These are phyloP conservation scores for Plumapathes pennacea DNA, from an alignment of 92 coral and sea anemone species.

Conservation along the genomic window DNA sequence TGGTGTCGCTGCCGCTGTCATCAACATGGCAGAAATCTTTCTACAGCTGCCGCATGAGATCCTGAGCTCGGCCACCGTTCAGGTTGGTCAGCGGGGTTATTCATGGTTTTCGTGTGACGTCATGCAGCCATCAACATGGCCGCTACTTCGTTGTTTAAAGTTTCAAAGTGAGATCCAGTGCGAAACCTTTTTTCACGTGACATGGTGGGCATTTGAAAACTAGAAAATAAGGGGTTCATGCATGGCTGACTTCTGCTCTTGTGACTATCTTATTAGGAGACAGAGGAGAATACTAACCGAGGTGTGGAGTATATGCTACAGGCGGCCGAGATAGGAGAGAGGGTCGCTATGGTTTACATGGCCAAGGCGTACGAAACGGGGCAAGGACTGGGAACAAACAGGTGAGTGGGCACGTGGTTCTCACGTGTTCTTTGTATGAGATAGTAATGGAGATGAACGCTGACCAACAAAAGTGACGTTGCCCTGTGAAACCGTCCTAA, in stretches of 20 bases:
- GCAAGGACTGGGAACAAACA: slow-evolving; percentile 67
- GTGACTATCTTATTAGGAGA: slow-evolving; percentile 45
- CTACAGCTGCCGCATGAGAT: slow-evolving; percentile 88
- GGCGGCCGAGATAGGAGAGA: slow-evolving; percentile 81
- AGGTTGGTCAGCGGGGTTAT: slow-evolving; percentile 34
- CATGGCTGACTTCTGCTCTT: too few relatives aligned
- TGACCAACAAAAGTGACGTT: too few relatives aligned
- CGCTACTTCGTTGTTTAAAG: too few relatives aligned
- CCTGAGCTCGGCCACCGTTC: slow-evolving; percentile 47
- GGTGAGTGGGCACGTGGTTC: slow-evolving; percentile 46
- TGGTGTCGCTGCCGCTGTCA: slow-evolving; percentile 65
- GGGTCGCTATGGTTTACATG: slow-evolving; percentile 92
- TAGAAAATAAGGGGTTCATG: too few relatives aligned
- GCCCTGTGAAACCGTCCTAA: too few relatives aligned
- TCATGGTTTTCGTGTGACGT: too few relatives aligned
- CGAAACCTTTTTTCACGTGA: too few relatives aligned
- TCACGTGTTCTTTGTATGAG: too few relatives aligned
- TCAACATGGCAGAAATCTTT: slow-evolving; percentile 78
- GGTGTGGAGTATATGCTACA: slow-evolving; percentile 84
- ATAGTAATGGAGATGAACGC: too few relatives aligned
- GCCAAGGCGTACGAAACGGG: slow-evolving; percentile 95
- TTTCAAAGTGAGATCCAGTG: too few relatives aligned
- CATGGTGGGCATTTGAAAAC: too few relatives aligned
- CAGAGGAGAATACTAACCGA: slow-evolving; percentile 62
- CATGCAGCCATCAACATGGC: too few relatives aligned